phyloP scores from a whole-genome alignment of 2,113 vertebrate genomes.

The Engraulis encrasicolus region DNA sequence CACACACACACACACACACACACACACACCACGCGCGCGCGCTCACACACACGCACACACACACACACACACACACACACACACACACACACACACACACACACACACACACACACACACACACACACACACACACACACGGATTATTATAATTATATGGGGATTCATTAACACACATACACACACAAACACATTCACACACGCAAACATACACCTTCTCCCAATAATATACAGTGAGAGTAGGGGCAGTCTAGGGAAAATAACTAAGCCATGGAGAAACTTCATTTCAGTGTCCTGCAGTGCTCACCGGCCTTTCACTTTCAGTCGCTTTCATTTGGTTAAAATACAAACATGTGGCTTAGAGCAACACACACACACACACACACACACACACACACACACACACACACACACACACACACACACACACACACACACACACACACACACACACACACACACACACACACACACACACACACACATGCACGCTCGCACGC shows the following conservation, averaged over 20 bases:
- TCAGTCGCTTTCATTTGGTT: slow-evolving; percentile 15
- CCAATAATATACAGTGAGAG: slow-evolving; percentile 37
- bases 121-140: slow-evolving; percentile 1
- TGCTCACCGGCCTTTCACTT: too few relatives aligned
- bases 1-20: neutral
- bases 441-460: neutral
- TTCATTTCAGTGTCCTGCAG: slow-evolving; percentile 34
- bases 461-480: neutral
- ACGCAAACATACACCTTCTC: slow-evolving; percentile 18
- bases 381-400: too few relatives aligned
- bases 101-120: neutral
- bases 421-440: neutral
- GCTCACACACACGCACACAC: neutral
- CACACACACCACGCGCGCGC: neutral
- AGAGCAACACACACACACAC: too few relatives aligned
- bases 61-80: neutral
- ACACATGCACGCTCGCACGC: neutral
- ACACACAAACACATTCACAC: neutral
- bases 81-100: neutral
- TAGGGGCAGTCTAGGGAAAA: slow-evolving; percentile 38
- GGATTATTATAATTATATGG: too few relatives aligned
- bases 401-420: neutral
- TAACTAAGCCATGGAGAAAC: slow-evolving; percentile 39
- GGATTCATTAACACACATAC: neutral
- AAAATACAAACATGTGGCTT: slow-evolving; percentile 35